Base-by-base conservation (phyloP, 92 coral and sea anemone genomes). In the Phenganax marumi region DNA sequence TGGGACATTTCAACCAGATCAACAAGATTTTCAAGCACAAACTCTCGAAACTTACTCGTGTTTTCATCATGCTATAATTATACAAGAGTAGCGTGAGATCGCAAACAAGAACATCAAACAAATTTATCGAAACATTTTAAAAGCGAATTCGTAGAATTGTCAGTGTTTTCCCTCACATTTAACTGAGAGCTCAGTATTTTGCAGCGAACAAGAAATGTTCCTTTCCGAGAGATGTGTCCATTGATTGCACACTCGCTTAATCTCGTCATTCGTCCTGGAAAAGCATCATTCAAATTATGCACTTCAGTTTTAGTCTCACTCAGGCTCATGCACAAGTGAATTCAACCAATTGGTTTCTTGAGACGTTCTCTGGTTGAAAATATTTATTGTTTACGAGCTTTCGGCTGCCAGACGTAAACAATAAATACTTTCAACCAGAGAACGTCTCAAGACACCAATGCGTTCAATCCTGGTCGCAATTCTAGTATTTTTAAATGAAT, bases 1-100 rank as follows among this genome's bases (percentile, higher is more conserved):
- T 77, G 72, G 48, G 81, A 53, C 87, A 94, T 86, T 33, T 70
- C 81, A 21, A 94, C 88, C 47, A 94, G 77, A 64, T 92, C 91
- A 48, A 86, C 89, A 10, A 92, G 80, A 57, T 87, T 92, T 81
- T 85, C 90, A 68, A 86, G 84, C 55, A 94, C n/a, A 50, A 78
- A 61, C 21, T 24, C 63, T 52, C 63, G 51, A 62, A 78, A 62
- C 63, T n/a, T 48, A 19, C 73, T 50, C 39, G n/a, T 16, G 18
- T 78, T 50, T 78, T 78, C 72, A 50, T 2, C 60, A 22, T 50
- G 73, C 83, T 78, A 61, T 12, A 78, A 25, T 46, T 61, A 54
- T 8, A 2, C 5, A 76, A 23, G 18, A 50, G 48, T 23, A 70
- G 19, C 73, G 47, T 22, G 48, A 21, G 47, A 25, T 19, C 10